Base-by-base conservation (phyloP, 2,888 invertebrate genomes). In the Tryphoninae sp. region DNA sequence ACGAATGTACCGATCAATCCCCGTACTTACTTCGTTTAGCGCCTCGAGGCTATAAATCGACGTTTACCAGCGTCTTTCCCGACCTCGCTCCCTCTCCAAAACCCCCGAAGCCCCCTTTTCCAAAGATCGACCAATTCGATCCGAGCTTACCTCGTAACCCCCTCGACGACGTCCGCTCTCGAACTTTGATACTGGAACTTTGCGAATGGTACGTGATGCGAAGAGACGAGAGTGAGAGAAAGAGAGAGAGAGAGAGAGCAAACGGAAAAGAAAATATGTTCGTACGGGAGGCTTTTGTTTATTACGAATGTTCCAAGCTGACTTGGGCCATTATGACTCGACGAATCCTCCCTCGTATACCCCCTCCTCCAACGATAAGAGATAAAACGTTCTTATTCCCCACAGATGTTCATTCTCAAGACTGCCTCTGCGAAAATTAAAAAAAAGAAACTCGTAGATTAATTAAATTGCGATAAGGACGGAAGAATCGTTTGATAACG, bases 11-110 rank as follows among this genome's bases (percentile, higher is more conserved):
- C 91, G 40, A 87, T 88, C 81, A 91, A 91, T 86, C 91, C 91
- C 62, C 91, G 91, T 89, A 91, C 91, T 91, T 91, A 91, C 81
- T 91, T 91, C 84, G 91, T 91, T 83, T 89, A 86, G 86, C 82
- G 84, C 72, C 64, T 53, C 77, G 80, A 62, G 76, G 51, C 67
- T 72, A 80, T 65, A 76, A 65, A 45, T 76, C 72, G 49, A 58
- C 62, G 22, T 40, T 59, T 76, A 33, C 53, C 23, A 59, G 51
- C 51, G 19, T 59, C 55, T 53, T 58, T 77, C 51, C n/a, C 51
- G 3, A 51, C 51, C n/a, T 13, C 19, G 19, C 9, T 9, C 19
- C 55, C 19, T 55, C 45, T 53, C 55, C 19, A 9, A 16, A 19
- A 55, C 16, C 55, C 16, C 33, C 33, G 42, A 61, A 1, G 6